phyloP scores from a whole-genome alignment of 35 echinoderm and acorn worm genomes.

The Antedon bifida region DNA sequence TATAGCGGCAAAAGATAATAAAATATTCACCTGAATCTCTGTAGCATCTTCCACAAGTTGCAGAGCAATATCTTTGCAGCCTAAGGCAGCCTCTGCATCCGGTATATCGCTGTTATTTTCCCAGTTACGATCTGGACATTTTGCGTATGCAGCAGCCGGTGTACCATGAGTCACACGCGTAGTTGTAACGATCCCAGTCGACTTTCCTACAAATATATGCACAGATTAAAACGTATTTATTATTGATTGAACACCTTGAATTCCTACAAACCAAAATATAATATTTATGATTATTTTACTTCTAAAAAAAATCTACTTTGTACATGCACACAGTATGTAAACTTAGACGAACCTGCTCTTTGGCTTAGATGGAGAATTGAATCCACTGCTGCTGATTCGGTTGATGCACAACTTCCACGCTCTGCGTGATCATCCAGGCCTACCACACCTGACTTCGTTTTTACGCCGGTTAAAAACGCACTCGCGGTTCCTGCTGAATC shows the following conservation, averaged over 20 bases:
- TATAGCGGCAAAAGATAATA: too few species aligned
- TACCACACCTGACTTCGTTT: slow-evolving; percentile 16
- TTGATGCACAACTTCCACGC: neutral
- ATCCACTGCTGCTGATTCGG: neutral
- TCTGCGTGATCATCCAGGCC: neutral
- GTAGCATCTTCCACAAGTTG: slow-evolving; percentile 21
- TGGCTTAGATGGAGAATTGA: neutral
- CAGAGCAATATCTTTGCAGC: slow-evolving; percentile 31
- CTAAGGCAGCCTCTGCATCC: neutral
- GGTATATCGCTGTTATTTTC: slow-evolving; percentile 21
- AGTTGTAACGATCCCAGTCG: slow-evolving; percentile 21
- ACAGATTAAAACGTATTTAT: neutral
- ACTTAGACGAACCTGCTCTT: slow-evolving; percentile 17
- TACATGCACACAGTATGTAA: too few species aligned
- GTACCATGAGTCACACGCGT: slow-evolving; percentile 26
- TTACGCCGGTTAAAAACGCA: slow-evolving; percentile 17
- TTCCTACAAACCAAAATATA: too few species aligned
- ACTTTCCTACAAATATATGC: slow-evolving; percentile 27
- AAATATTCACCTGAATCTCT: neutral
- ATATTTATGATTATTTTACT: too few species aligned
- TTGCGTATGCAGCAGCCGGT: slow-evolving; percentile 23
- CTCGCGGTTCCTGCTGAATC: slow-evolving; percentile 23
- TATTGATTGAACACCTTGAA: too few species aligned
- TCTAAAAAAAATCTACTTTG: too few species aligned
- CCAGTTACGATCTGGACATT: slow-evolving; percentile 20